Base-by-base conservation (phyloP, 2,113 vertebrate genomes). In the Benitochromis conjunctus region DNA sequence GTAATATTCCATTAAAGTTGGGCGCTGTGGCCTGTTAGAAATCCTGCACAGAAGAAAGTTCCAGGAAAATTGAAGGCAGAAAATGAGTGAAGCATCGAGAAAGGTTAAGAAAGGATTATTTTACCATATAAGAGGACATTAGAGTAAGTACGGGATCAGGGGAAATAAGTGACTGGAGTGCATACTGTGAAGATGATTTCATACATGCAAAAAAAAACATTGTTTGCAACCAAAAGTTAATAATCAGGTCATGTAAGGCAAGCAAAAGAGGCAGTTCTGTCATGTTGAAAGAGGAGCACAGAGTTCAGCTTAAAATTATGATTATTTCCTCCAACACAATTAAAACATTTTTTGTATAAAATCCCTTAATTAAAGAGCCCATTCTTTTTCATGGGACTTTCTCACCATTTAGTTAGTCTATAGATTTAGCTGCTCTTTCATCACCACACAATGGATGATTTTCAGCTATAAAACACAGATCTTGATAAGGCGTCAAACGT, bases 401-500 rank as follows among this genome's bases (percentile, higher is more conserved):
- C 92, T 86, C 91, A 90, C 87, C 92, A 82, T 91, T 88, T 85
- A 88, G 94, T 92, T 88, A 66, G 87, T 86, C 48, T 34, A 26
- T 41, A 80, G 82, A 85, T 92, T 91, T 84, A 90, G 91, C 85
- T 7, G 9, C 69, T 82, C 91, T 94, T 94, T 94, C 88, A 94
- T 94, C 88, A 48, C 14, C 76, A 16, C 89, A 91, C 88, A 91
- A 85, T 91, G 91, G 91, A 92, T 91, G 92, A 89, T 92, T 91
- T 92, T 88, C 88, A 86, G 87, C 90, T 82, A 38, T 88, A 79
- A 88, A 86, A 56, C 81, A 66, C 16, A 48, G 21, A 93, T 92
- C 89, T 89, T 80, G 88, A 94, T 91, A 93, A 93, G 83, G 21
- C 79, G 80, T 94, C 92, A 91, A 85, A 89, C 80, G 57, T 84